These are phyloP conservation scores for Eristalinus aeneus DNA, from an alignment of 2,888 invertebrate species.

Conservation along the genomic window DNA sequence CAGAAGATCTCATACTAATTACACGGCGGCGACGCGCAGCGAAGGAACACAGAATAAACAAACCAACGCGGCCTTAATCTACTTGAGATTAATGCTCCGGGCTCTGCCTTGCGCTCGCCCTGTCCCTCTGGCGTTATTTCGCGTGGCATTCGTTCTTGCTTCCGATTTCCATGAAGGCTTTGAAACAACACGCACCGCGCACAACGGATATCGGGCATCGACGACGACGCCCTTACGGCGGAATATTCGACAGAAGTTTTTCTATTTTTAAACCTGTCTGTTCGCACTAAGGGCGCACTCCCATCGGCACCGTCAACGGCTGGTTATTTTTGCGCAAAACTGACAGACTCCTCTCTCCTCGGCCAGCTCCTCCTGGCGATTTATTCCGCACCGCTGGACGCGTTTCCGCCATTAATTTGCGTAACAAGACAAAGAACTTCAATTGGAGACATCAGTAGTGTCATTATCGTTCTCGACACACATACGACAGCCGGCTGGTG, in stretches of 20 bases:
- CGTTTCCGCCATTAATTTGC: constrained; percentile 57
- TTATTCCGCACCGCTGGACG: constrained; percentile 19
- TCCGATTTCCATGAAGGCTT: neutral
- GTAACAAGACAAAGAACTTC: constrained; percentile 44
- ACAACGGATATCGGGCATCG: neutral
- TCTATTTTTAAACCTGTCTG: constrained; percentile 32
- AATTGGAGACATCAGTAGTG: constrained; percentile 32
- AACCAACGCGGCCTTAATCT: constrained; percentile 35
- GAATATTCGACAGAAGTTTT: neutral
- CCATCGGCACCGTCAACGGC: neutral
- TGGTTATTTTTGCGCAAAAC: constrained; percentile 16
- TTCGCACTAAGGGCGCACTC: constrained; percentile 5
- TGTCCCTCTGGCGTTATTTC: constrained; percentile 7
- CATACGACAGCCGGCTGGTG: neutral
- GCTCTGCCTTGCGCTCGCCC: neutral
- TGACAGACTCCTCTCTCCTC: neutral
- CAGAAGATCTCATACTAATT: constrained; percentile 25
- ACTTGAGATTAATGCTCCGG: constrained; percentile 33
- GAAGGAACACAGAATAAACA: constrained; percentile 6
- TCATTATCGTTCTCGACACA: neutral
- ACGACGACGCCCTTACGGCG: constrained; percentile 20
- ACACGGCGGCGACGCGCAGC: neutral
- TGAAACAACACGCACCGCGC: neutral
- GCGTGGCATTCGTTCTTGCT: constrained; percentile 6
- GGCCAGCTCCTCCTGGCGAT: constrained; percentile 14